phyloP scores from a whole-genome alignment of 2,113 vertebrate species.

The Spilogale gracilis region DNA sequence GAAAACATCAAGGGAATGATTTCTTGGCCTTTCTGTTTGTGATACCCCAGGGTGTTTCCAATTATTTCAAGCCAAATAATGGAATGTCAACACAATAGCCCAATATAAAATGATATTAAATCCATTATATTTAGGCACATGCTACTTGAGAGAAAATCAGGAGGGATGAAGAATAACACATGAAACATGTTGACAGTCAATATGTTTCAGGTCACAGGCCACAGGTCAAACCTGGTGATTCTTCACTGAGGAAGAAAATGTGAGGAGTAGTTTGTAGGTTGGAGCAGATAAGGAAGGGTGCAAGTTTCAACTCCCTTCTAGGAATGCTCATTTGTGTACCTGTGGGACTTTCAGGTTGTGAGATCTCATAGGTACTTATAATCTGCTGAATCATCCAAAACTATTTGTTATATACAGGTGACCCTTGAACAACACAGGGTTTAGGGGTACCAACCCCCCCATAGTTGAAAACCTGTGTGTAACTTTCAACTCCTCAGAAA shows the following conservation, averaged over 20 bases:
- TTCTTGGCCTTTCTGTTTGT: neutral
- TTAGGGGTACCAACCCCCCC: neutral
- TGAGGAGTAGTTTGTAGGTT: neutral
- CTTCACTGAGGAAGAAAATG: neutral
- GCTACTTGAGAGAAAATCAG: neutral
- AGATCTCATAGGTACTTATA: neutral
- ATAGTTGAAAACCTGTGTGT: neutral
- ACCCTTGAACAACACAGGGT: neutral
- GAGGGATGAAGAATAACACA: neutral
- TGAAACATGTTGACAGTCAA: neutral
- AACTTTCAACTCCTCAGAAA: neutral
- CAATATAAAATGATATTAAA: neutral
- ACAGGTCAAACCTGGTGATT: neutral
- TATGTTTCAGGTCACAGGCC: too few species aligned
- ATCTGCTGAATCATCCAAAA: neutral
- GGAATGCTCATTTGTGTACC: neutral
- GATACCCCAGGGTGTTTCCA: neutral
- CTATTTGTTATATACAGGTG: neutral
- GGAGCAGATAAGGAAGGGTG: neutral
- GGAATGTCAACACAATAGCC: neutral
- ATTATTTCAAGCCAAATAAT: neutral
- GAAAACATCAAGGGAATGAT: neutral
- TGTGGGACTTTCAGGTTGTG: neutral
- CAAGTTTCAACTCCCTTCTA: neutral
- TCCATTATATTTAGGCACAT: neutral